Percentiles rank a stretch among this genome's conserved stretches.
Conservation (phyloP, 2,797 vertebrate genomes). For the Chaunax sp. region DNA sequence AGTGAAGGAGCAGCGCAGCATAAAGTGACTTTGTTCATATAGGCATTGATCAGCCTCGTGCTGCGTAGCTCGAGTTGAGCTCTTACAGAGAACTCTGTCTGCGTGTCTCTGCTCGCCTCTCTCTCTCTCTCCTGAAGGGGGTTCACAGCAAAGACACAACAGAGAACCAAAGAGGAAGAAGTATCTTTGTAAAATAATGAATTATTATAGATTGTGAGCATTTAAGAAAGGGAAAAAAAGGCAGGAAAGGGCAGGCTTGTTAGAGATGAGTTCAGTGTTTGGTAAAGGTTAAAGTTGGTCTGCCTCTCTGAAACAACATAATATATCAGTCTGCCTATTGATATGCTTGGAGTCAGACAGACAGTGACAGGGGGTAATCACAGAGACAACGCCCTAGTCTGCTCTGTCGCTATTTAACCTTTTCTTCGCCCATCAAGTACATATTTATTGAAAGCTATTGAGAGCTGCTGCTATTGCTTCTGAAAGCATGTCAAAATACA, state of each 20-base stretch:
- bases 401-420: slow-evolving; percentile 63
- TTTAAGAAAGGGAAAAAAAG: slow-evolving; percentile 2
- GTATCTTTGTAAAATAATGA: background rate
- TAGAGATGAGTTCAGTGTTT: slow-evolving; percentile 28
- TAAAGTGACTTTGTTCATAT: slow-evolving; percentile 23
- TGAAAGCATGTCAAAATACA: slow-evolving; percentile 62
- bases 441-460: slow-evolving; percentile 59
- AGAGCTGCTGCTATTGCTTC: slow-evolving; percentile 33
- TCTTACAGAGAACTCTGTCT: slow-evolving; percentile 11
- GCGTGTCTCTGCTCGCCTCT: background rate
- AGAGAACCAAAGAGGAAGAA: background rate
- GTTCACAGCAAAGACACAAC: background rate
- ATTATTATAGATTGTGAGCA: slow-evolving; percentile 1
- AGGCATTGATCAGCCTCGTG: slow-evolving; percentile 22
- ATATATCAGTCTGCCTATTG: slow-evolving; percentile 31
- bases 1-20: slow-evolving; percentile 7
- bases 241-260: slow-evolving; percentile 29
- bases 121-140: background rate
- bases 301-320: slow-evolving; percentile 27
- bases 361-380: slow-evolving; percentile 14
- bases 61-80: slow-evolving; percentile 30
- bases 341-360: slow-evolving; percentile 32
- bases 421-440: slow-evolving; percentile 44
- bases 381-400: slow-evolving; percentile 21
- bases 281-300: slow-evolving; percentile 50